These are phyloP conservation scores for Adelges cooleyi DNA, from an alignment of 1,140 invertebrate genomes.

Conservation along the genomic window DNA sequence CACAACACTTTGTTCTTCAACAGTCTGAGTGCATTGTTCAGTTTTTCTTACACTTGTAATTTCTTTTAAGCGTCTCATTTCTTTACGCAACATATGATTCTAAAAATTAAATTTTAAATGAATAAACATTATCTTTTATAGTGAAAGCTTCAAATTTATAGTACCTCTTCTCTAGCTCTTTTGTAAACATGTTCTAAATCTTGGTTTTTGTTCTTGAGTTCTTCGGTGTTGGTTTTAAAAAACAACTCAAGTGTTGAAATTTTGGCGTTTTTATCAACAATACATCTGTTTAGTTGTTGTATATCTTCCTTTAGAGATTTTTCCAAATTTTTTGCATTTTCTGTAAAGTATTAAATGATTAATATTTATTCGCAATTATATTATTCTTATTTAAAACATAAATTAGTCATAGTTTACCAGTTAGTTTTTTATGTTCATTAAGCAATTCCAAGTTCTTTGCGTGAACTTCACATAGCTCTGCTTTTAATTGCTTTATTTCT, in stretches of 20 bases:
- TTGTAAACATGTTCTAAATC: conserved; percentile 7
- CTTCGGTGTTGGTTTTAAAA: conserved; percentile 14
- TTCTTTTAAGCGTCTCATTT: conserved; percentile 10
- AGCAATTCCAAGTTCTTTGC: conserved; percentile 1
- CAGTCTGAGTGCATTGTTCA: conserved; percentile 8
- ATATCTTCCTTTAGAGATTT: conserved; percentile 22
- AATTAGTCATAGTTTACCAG: not conserved
- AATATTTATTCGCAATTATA: not conserved
- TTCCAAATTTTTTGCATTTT: conserved; percentile 7
- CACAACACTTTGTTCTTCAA: conserved; percentile 11
- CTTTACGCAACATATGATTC: conserved; percentile 7
- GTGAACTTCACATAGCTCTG: not conserved
- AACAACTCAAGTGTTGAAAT: conserved; percentile 15
- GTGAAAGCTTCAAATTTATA: too few relatives aligned
- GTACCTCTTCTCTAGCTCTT: conserved; percentile 13
- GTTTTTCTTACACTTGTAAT: not conserved
- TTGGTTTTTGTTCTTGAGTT: conserved; percentile 10
- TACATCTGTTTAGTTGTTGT: conserved; percentile 16
- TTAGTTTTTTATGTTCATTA: not conserved
- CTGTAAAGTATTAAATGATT: not conserved
- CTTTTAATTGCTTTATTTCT: conserved; percentile 1
- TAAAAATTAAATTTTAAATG: not conserved
- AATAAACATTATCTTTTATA: too few relatives aligned
- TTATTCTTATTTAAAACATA: not conserved
- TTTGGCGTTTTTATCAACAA: conserved; percentile 22